phyloP scores from a whole-genome alignment of 2,113 vertebrate genomes.

The Albula glossodonta region DNA sequence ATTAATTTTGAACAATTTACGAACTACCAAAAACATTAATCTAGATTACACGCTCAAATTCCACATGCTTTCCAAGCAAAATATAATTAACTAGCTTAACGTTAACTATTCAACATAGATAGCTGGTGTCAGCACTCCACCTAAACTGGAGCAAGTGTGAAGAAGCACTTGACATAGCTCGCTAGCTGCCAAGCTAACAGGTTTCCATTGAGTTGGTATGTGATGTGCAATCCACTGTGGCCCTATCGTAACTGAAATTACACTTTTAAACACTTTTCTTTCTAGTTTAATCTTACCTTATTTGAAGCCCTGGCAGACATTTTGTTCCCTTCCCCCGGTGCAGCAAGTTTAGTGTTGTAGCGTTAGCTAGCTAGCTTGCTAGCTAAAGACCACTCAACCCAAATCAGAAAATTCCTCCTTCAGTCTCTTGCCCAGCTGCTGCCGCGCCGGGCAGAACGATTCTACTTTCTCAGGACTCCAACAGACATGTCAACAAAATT shows the following conservation, averaged over 20 bases:
- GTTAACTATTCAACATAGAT: background rate
- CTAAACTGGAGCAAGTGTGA: background rate
- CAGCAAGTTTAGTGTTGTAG: slow-evolving; percentile 55
- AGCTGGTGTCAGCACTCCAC: background rate
- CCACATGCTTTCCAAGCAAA: background rate
- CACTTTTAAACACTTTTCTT: slow-evolving; percentile 13
- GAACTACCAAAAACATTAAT: too few relatives aligned
- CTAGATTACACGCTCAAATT: background rate
- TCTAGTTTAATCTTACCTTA: slow-evolving; percentile 62
- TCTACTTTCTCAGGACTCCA: slow-evolving; percentile 65
- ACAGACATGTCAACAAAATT: slow-evolving; percentile 68
- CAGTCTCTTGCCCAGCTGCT: slow-evolving; percentile 68
- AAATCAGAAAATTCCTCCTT: slow-evolving; percentile 53
- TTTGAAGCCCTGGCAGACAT: slow-evolving; percentile 83
- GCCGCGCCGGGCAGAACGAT: slow-evolving; percentile 69
- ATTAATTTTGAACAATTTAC: too few relatives aligned
- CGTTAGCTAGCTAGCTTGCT: background rate
- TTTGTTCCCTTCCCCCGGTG: slow-evolving; percentile 68
- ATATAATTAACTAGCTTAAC: background rate
- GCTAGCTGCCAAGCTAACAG: background rate
- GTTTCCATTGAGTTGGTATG: background rate
- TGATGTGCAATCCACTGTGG: background rate
- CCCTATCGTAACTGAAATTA: background rate
- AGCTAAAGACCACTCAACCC: slow-evolving; percentile 47
- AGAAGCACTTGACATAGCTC: background rate